Conservation (phyloP, 2,113 vertebrate species). For the Columba janthina region DNA sequence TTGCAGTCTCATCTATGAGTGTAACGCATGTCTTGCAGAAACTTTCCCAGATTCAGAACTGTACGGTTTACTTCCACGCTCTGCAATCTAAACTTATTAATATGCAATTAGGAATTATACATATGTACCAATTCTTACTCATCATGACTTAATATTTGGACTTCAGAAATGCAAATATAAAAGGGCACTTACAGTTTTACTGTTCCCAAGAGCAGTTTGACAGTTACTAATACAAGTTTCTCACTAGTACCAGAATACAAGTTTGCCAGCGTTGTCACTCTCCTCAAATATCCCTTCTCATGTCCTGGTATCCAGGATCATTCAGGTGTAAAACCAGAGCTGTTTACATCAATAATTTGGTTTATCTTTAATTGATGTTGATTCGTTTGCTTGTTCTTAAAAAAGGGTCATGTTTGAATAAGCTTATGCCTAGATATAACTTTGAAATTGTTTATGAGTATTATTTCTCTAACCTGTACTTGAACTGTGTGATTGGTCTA, state of each 20-base stretch:
- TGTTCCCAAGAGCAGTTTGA: neutral
- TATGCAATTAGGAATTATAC: neutral
- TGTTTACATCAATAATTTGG: neutral
- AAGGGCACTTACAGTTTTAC: neutral
- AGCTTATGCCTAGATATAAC: neutral
- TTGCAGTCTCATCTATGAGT: neutral
- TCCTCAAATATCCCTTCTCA: neutral
- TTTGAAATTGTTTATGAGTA: neutral
- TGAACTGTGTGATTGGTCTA: neutral
- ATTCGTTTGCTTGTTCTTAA: neutral
- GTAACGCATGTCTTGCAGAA: neutral
- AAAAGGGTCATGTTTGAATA: neutral
- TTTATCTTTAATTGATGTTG: neutral
- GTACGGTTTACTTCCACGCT: neutral
- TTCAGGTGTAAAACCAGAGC: neutral
- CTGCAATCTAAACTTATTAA: neutral
- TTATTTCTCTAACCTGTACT: neutral
- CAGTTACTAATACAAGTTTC: neutral
- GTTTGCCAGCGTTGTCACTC: rapidly evolving
- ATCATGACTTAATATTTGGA: rapidly evolving
- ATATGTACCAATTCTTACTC: neutral
- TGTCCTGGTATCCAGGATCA: neutral
- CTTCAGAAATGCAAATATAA: neutral
- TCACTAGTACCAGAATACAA: neutral
- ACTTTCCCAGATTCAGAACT: neutral